Percentiles rank a stretch among this genome's conserved stretches.
These are phyloP conservation scores for Rhinatrema bivittatum DNA, from an alignment of 2,797 vertebrate species.

Conservation along the genomic window DNA sequence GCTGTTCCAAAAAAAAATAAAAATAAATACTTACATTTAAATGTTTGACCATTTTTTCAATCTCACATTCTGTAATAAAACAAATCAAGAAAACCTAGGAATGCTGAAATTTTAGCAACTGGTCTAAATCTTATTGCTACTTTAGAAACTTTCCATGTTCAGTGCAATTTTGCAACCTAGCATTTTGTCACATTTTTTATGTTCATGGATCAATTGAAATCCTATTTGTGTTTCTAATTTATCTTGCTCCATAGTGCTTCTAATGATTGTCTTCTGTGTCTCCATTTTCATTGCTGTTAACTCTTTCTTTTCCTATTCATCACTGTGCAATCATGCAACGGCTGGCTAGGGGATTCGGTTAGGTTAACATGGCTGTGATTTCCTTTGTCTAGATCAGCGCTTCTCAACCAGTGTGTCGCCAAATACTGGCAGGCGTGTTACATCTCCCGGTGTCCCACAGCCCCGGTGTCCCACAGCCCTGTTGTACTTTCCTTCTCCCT, in stretches of 20 bases:
- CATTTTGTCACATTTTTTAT: neutral
- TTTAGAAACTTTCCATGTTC: neutral
- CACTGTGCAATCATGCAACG: slow-evolving; percentile 4
- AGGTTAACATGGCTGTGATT: slow-evolving; percentile 40
- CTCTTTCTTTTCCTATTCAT: neutral
- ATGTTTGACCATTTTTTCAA: too few relatives aligned
- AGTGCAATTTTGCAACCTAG: fast-evolving
- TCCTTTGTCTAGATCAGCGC: slow-evolving; percentile 9
- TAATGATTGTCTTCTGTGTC: too few relatives aligned
- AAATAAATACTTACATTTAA: too few relatives aligned
- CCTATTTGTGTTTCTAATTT: neutral
- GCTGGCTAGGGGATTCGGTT: slow-evolving; percentile 29
- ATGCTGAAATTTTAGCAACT: neutral
- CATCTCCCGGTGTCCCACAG: too few relatives aligned
- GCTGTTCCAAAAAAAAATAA: too few relatives aligned
- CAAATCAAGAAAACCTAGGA: too few relatives aligned
- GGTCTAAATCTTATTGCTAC: neutral
- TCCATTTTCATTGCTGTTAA: neutral
- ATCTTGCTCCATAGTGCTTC: neutral
- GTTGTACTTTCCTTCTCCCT: too few relatives aligned
- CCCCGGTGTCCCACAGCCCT: too few relatives aligned
- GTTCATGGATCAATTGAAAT: neutral
- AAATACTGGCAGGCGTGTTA: too few relatives aligned
- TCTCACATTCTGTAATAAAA: too few relatives aligned
- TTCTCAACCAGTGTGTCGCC: too few relatives aligned